Evolutionary conservation across 2,113 vertebrate species (phyloP).

Genomic region (Pterophyllum scalare): DNA sequence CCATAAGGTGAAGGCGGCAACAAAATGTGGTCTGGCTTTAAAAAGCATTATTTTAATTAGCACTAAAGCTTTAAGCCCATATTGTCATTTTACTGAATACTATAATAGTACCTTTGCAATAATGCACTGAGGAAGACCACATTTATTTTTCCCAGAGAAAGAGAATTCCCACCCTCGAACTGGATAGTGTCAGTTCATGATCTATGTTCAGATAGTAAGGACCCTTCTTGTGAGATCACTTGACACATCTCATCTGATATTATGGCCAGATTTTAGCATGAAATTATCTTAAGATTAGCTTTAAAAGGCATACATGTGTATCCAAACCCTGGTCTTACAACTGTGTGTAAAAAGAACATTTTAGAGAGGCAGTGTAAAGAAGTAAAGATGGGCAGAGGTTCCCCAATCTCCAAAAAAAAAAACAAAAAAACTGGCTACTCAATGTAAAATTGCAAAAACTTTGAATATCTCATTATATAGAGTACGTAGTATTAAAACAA

Average conservation of each 20-base stretch:
- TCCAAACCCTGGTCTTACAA: too few relatives aligned
- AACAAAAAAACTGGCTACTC: too few relatives aligned
- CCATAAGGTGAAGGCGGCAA: too few relatives aligned
- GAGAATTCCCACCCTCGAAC: not conserved
- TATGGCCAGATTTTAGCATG: not conserved
- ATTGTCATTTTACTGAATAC: not conserved
- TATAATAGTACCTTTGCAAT: not conserved
- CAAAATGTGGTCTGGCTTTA: not conserved
- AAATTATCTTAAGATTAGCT: not conserved
- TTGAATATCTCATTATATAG: too few relatives aligned
- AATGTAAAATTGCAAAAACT: not conserved
- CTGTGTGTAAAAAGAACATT: not conserved
- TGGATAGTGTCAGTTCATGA: not conserved
- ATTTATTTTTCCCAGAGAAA: accelerated
- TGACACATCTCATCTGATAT: not conserved
- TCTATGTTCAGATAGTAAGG: not conserved
- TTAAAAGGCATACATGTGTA: not conserved
- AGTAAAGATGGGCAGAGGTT: too few relatives aligned
- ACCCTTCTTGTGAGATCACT: not conserved
- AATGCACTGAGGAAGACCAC: not conserved
- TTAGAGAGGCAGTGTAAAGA: not conserved
- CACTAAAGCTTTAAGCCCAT: not conserved
- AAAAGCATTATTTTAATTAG: not conserved
- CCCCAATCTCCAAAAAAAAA: too few relatives aligned
- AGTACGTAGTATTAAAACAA: not conserved